phyloP scores from a whole-genome alignment of 2,888 invertebrate species.

The Disparrhopalites patrizii region DNA sequence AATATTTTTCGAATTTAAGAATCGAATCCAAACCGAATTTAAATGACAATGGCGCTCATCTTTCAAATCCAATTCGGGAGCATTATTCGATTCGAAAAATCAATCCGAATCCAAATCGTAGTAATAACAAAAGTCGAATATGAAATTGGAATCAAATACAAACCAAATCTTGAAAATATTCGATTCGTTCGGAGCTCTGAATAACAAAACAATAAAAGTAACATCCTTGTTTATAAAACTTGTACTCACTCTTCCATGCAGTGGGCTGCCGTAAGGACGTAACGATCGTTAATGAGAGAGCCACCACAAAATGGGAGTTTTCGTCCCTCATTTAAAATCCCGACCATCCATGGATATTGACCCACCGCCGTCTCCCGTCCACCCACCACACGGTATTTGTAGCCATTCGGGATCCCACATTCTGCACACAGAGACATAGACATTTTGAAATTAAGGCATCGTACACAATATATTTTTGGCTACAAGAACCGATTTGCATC shows the following conservation, averaged over 20 bases:
- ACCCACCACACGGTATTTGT: constrained; percentile 41
- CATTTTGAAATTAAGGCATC: not conserved
- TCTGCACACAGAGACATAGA: constrained; percentile 27
- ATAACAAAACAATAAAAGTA: constrained; percentile 5
- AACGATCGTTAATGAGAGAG: constrained; percentile 65
- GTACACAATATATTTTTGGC: not conserved
- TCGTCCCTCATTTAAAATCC: constrained; percentile 37
- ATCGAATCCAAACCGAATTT: too few relatives aligned
- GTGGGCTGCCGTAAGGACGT: constrained; percentile 72
- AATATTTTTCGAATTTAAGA: too few relatives aligned
- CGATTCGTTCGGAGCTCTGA: too few relatives aligned
- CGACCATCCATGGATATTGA: constrained; percentile 48
- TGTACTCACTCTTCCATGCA: constrained; percentile 68
- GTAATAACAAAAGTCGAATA: too few relatives aligned
- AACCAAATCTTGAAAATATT: too few relatives aligned
- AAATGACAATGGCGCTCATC: too few relatives aligned
- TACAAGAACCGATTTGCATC: too few relatives aligned
- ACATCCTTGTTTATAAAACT: not conserved
- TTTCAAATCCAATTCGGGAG: too few relatives aligned
- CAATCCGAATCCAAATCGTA: too few relatives aligned
- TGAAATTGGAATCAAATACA: too few relatives aligned
- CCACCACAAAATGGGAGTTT: constrained; percentile 73
- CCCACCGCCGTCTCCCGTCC: constrained; percentile 40
- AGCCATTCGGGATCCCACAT: constrained; percentile 41
- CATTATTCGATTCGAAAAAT: too few relatives aligned